phyloP scores from a whole-genome alignment of 2,888 invertebrate genomes.

The Ochropleura plecta region DNA sequence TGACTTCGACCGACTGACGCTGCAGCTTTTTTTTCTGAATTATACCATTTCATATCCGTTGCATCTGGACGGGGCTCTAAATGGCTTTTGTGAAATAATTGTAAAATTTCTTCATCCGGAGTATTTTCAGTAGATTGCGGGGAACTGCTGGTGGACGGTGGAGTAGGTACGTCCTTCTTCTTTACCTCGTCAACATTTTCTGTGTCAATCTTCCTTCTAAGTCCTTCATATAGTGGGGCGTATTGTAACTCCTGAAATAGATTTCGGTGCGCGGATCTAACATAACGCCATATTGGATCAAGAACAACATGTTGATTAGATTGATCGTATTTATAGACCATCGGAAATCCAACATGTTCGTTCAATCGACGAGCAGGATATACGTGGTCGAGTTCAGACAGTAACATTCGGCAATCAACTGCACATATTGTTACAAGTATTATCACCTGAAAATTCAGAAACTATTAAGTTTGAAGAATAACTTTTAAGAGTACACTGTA shows the following conservation, averaged over 20 bases:
- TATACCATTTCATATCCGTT: constrained; percentile 56
- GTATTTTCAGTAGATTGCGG: neutral
- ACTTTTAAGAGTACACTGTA: neutral
- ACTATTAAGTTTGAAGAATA: neutral
- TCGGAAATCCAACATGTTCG: neutral
- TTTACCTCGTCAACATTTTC: neutral
- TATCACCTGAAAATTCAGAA: constrained; percentile 45
- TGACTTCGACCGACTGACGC: constrained; percentile 64
- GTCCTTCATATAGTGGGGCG: constrained; percentile 62
- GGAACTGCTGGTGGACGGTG: neutral
- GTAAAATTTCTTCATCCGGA: neutral
- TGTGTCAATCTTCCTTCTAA: neutral
- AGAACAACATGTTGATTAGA: neutral
- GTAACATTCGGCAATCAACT: constrained; percentile 6
- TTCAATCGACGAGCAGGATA: neutral
- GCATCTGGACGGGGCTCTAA: constrained; percentile 67
- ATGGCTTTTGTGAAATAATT: constrained; percentile 48
- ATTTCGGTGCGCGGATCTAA: constrained; percentile 3
- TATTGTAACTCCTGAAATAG: constrained; percentile 64
- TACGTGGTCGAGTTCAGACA: neutral
- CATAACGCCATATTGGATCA: constrained; percentile 2
- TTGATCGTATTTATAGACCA: neutral
- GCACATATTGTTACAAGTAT: constrained; percentile 34
- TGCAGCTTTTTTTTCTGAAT: constrained; percentile 65
- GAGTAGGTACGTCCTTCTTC: neutral